A percentile compares a stretch with the other conserved stretches of the same genome.
Evolutionary conservation across 1,140 invertebrate genomes (phyloP).

Genomic region (Liolophura sinensis): DNA sequence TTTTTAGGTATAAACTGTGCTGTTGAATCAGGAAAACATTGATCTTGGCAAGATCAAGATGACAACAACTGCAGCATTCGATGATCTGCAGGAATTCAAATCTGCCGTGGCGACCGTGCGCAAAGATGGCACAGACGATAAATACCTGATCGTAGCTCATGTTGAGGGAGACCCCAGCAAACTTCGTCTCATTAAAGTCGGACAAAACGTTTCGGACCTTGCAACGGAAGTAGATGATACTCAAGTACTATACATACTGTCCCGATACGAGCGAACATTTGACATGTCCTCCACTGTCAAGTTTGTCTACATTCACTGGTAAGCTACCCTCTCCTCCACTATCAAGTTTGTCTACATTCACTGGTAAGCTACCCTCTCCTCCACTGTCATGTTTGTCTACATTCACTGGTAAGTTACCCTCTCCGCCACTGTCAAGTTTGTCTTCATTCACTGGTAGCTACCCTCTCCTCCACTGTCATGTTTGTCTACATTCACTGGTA

Average conservation of each 20-base stretch:
- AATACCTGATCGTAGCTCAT: slow-evolving; percentile 42
- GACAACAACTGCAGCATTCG: slow-evolving; percentile 35
- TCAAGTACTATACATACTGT: slow-evolving; percentile 44
- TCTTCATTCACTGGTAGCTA: not conserved
- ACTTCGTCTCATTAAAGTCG: slow-evolving; percentile 23
- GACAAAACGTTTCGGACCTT: slow-evolving; percentile 27
- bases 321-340: slow-evolving; percentile 11
- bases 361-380: not conserved
- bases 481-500: not conserved
- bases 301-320: slow-evolving; percentile 52
- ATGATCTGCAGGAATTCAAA: slow-evolving; percentile 27
- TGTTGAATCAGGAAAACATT: too few species aligned
- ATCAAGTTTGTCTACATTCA: slow-evolving; percentile 1
- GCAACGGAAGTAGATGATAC: slow-evolving; percentile 25
- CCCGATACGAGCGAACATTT: slow-evolving; percentile 37
- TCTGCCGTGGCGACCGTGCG: slow-evolving; percentile 34
- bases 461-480: not conserved
- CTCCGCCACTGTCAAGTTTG: not conserved
- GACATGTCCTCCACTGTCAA: slow-evolving; percentile 47
- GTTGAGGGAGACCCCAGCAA: slow-evolving; percentile 40
- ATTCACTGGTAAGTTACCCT: too few species aligned
- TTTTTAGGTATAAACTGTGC: too few species aligned
- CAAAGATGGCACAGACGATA: slow-evolving; percentile 26
- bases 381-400: slow-evolving; percentile 2
- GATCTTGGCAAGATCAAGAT: slow-evolving; percentile 14